Conservation (phyloP, 2,113 vertebrate genomes). For the Daubentonia madagascariensis region DNA sequence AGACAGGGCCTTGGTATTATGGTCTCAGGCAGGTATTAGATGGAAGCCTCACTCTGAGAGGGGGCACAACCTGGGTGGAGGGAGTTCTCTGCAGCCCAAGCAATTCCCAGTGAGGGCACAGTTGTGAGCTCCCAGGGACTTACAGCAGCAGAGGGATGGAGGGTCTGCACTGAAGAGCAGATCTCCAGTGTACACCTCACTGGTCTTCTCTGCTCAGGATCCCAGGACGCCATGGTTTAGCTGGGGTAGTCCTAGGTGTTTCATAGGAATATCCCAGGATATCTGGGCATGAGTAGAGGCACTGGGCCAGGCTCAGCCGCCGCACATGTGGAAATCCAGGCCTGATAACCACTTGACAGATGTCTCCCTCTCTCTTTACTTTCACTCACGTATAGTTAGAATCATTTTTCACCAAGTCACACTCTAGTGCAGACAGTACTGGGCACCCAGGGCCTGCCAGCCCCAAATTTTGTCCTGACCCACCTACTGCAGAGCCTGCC, state of each 20-base stretch:
- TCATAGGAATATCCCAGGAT: background rate
- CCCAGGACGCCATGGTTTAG: background rate
- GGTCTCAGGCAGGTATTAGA: too few species aligned
- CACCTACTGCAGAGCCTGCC: background rate
- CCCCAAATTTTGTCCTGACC: background rate
- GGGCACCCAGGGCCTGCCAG: background rate
- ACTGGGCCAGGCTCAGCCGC: background rate
- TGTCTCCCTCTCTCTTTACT: too few species aligned
- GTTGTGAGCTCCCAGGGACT: too few species aligned
- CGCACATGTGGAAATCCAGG: background rate
- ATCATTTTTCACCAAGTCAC: too few species aligned
- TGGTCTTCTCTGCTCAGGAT: background rate
- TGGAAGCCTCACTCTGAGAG: too few species aligned
- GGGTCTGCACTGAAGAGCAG: background rate
- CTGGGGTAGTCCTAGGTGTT: fast-evolving
- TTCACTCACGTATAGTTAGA: too few species aligned
- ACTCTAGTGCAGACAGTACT: too few species aligned
- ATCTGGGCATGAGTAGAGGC: background rate
- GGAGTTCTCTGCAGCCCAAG: background rate
- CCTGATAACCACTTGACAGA: too few species aligned
- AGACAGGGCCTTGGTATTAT: too few species aligned
- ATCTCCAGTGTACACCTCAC: background rate
- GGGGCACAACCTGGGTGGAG: too few species aligned
- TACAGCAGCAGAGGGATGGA: too few species aligned
- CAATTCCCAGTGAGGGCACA: too few species aligned